phyloP scores from a whole-genome alignment of 2,888 invertebrate species.

The Panorpa germanica region DNA sequence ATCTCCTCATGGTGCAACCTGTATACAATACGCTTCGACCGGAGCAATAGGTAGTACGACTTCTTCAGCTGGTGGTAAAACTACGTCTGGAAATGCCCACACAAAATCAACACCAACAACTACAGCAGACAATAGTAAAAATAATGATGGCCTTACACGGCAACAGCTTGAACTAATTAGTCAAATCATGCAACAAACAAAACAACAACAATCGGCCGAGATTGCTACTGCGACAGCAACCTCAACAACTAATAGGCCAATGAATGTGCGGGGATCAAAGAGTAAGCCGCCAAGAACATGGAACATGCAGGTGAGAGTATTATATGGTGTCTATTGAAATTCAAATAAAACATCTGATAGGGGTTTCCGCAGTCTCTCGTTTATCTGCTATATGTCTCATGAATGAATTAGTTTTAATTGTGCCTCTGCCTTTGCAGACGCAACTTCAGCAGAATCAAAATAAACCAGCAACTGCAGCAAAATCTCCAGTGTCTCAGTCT shows the following conservation, averaged over 20 bases:
- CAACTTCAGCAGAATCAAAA: conserved; percentile 16
- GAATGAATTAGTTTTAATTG: too few relatives aligned
- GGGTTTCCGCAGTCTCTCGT: too few relatives aligned
- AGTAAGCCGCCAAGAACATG: conserved; percentile 30
- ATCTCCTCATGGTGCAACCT: conserved; percentile 37
- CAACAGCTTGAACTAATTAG: conserved; percentile 58
- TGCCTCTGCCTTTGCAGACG: conserved; percentile 14
- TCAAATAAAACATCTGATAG: not conserved
- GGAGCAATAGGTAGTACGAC: conserved; percentile 25
- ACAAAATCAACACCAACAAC: conserved; percentile 10
- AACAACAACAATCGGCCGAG: conserved; percentile 31
- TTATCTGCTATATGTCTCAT: too few relatives aligned
- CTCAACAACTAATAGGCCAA: conserved; percentile 16
- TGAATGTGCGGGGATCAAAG: too few relatives aligned
- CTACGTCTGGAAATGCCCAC: conserved; percentile 19
- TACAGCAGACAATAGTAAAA: conserved; percentile 13
- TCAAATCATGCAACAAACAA: conserved; percentile 59
- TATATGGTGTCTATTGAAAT: conserved; percentile 1
- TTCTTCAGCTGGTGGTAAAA: conserved; percentile 26
- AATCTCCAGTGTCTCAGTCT: too few relatives aligned
- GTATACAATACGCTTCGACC: conserved; percentile 39
- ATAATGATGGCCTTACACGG: conserved; percentile 50
- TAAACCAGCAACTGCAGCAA: conserved; percentile 12
- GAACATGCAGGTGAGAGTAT: conserved; percentile 30
- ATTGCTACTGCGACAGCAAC: conserved; percentile 18